phyloP scores from a whole-genome alignment of 2,888 invertebrate species.

The Drosophila parthenogenetica region DNA sequence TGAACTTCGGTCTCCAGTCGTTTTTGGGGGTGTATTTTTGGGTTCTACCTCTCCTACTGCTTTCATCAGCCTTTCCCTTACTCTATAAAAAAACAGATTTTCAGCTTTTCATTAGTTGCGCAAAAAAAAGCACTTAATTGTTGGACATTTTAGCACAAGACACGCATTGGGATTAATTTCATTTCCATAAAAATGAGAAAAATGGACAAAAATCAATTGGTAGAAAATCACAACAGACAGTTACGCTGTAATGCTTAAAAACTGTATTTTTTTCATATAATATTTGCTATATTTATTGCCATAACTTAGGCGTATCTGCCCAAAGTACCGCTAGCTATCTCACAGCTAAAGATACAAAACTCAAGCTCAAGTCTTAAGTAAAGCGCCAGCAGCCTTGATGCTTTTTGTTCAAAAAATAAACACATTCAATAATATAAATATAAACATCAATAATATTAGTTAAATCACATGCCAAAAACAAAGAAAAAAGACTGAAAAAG shows the following conservation, averaged over 20 bases:
- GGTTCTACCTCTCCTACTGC: background rate
- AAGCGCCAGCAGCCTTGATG: constrained; percentile 50
- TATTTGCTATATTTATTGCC: background rate
- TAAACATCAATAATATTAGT: constrained; percentile 40
- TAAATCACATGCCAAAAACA: background rate
- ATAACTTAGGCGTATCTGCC: background rate
- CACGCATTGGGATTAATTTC: constrained; percentile 47
- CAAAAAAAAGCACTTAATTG: constrained; percentile 48
- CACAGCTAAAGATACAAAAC: constrained; percentile 3
- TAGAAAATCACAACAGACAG: background rate
- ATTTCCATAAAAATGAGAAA: constrained; percentile 8
- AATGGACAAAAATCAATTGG: constrained; percentile 6
- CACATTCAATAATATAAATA: constrained; percentile 36
- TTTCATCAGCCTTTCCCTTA: background rate
- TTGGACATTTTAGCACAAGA: constrained; percentile 29
- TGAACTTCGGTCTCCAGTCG: constrained; percentile 31
- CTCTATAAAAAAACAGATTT: background rate
- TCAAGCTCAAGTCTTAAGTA: constrained; percentile 14
- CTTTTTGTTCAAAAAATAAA: constrained; percentile 17
- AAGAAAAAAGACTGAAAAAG: constrained; percentile 9
- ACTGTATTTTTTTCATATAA: background rate
- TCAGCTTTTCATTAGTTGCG: no score
- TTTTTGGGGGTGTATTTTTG: background rate
- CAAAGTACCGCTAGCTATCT: constrained; percentile 38
- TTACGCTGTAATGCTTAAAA: background rate